Conservation (phyloP, 1,140 invertebrate species). For the Tetraneura akinire region DNA sequence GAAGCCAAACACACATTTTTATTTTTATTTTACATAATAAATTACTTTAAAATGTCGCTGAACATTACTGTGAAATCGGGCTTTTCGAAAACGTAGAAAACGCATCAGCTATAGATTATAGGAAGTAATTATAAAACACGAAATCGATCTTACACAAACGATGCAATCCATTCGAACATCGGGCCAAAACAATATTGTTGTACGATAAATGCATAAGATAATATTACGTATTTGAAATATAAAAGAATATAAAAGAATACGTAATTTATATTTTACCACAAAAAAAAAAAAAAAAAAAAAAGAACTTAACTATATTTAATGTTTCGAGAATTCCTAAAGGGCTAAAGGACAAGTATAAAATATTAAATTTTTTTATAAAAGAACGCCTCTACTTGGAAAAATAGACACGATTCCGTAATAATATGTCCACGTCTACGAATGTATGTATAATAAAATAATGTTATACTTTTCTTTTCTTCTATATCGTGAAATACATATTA, state of each 20-base stretch:
- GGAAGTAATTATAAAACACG: neutral
- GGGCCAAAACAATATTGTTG: too few relatives aligned
- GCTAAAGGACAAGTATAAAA: neutral
- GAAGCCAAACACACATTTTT: constrained; percentile 42
- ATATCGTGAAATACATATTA: neutral
- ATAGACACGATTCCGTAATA: neutral
- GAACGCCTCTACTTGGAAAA: neutral
- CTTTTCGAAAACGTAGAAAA: constrained; percentile 18
- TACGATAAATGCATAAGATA: too few relatives aligned
- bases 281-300: too few relatives aligned
- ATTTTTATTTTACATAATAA: constrained; percentile 25
- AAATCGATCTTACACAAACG: constrained; percentile 7
- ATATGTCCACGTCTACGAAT: neutral
- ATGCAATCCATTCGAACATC: too few relatives aligned
- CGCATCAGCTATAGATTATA: constrained; percentile 6
- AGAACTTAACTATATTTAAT: too few relatives aligned
- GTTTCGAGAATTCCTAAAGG: neutral
- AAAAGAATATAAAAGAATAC: too few relatives aligned
- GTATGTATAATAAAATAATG: neutral
- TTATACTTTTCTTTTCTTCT: constrained; percentile 9
- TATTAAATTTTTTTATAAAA: too few relatives aligned
- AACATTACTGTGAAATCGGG: constrained; percentile 24
- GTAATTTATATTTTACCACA: too few relatives aligned
- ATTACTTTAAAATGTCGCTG: constrained; percentile 45
- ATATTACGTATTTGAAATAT: too few relatives aligned